Percentiles rank a stretch among this genome's conserved stretches.
These are phyloP conservation scores for Sebastes iracundus DNA, from an alignment of 2,797 vertebrate species.

Conservation along the genomic window DNA sequence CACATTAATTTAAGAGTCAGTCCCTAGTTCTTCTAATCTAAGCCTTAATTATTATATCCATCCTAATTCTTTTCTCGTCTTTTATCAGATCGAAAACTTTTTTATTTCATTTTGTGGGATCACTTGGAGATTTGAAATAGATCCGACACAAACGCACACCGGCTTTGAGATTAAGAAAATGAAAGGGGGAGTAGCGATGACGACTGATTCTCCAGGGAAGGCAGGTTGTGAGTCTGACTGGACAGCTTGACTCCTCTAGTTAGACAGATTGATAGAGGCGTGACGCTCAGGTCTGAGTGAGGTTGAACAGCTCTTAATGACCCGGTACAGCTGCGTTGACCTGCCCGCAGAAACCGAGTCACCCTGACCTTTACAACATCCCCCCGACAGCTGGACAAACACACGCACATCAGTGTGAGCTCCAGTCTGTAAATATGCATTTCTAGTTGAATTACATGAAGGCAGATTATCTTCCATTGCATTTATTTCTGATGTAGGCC, in stretches of 20 bases:
- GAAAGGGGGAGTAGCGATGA: background rate
- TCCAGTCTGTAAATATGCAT: conserved; percentile 2
- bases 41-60: background rate
- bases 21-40: background rate
- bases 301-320: conserved; percentile 46
- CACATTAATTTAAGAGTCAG: background rate
- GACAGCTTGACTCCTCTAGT: background rate
- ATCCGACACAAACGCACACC: background rate
- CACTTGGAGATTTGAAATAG: background rate
- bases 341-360: conserved; percentile 51
- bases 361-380: conserved; percentile 53
- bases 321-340: conserved; percentile 55
- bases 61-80: background rate
- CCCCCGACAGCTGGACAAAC: background rate
- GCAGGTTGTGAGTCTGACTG: background rate
- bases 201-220: background rate
- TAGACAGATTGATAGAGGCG: background rate
- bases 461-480: background rate
- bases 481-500: background rate
- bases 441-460: background rate
- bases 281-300: conserved; percentile 11
- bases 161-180: background rate
- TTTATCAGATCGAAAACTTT: background rate
- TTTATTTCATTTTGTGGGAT: background rate
- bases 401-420: background rate